Percentiles rank a stretch among this genome's conserved stretches.
Conservation (phyloP, 2,797 vertebrate genomes). For the Pantherophis alleghaniensis region DNA sequence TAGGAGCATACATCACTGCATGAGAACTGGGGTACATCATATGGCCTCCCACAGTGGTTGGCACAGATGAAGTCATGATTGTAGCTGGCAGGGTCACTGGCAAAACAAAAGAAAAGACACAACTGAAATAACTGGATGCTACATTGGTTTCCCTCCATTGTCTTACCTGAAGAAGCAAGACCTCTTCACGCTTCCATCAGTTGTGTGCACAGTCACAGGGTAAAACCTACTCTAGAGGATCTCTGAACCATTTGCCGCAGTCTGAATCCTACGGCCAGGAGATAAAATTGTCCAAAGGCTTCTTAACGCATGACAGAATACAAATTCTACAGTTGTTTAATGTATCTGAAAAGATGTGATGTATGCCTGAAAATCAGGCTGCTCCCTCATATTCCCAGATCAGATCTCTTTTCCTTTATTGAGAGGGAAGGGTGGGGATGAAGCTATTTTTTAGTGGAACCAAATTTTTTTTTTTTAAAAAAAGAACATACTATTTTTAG, state of each 20-base stretch:
- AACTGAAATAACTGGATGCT: not conserved
- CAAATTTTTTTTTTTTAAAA: not conserved
- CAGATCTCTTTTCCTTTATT: not conserved
- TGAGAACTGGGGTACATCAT: conserved; percentile 98
- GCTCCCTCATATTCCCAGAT: not conserved
- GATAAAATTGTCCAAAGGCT: not conserved
- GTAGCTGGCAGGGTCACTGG: conserved; percentile 93
- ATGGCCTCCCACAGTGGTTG: conserved; percentile 92
- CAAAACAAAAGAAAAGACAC: conserved; percentile 23
- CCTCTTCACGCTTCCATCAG: not conserved
- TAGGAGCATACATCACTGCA: conserved; percentile 94
- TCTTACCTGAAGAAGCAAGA: not conserved
- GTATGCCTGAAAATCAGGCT: not conserved
- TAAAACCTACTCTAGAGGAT: not conserved
- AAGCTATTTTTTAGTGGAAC: not conserved
- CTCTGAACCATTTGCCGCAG: not conserved
- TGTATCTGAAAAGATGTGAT: not conserved
- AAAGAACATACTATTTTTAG: not conserved
- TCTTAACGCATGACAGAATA: not conserved
- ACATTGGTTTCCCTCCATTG: not conserved
- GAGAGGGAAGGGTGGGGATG: not conserved
- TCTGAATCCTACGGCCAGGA: not conserved
- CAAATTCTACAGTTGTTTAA: not conserved
- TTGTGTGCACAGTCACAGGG: not conserved
- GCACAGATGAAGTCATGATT: conserved; percentile 94